phyloP scores from a whole-genome alignment of 2,797 vertebrate genomes.

The Artibeus lituratus region DNA sequence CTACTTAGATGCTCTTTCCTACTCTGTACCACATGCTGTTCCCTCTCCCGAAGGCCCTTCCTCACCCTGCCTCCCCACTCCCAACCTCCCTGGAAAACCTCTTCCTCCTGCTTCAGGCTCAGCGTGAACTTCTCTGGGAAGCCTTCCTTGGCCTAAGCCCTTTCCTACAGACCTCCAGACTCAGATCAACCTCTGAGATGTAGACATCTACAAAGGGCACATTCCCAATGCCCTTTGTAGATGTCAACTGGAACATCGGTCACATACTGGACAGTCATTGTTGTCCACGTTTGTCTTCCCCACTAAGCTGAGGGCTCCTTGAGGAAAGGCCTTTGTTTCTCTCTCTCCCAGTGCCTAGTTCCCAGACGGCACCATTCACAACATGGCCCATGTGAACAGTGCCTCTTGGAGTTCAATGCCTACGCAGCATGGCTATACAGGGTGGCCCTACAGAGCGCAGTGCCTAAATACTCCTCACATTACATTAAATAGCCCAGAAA shows the following conservation, averaged over 20 bases:
- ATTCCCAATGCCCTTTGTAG: neutral
- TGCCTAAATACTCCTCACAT: neutral
- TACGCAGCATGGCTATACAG: neutral
- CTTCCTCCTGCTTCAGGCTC: neutral
- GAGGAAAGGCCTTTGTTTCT: neutral
- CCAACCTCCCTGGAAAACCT: neutral
- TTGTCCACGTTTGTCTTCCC: neutral
- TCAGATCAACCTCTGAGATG: neutral
- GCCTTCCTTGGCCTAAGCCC: neutral
- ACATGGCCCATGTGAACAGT: neutral
- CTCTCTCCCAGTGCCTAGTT: neutral
- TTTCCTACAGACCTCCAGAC: neutral
- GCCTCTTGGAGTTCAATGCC: neutral
- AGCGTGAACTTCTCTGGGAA: neutral
- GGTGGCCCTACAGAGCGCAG: neutral
- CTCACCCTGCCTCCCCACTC: neutral
- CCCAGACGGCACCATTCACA: neutral
- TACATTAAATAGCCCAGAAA: neutral
- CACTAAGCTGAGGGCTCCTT: neutral
- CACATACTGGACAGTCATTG: rapidly evolving
- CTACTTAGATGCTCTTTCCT: neutral
- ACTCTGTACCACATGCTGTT: neutral
- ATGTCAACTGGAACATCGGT: no score
- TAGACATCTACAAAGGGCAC: no score
- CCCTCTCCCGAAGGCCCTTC: neutral